These are phyloP conservation scores for Acanthosoma haemorrhoidale DNA, from an alignment of 2,888 invertebrate species.

Conservation along the genomic window DNA sequence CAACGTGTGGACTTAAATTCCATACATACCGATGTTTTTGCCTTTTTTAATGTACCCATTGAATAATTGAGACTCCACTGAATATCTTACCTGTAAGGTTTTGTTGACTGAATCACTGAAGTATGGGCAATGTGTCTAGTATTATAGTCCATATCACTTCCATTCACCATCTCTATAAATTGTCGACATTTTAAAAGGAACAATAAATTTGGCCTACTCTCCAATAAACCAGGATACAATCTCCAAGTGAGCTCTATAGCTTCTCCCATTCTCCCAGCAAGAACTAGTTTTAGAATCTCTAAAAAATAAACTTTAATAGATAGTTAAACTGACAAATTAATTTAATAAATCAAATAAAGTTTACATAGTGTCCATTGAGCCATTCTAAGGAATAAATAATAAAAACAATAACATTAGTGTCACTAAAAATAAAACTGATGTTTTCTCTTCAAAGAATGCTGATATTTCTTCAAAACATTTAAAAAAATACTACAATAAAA, in stretches of 20 bases:
- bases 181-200: conserved; percentile 96
- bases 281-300: conserved; percentile 90
- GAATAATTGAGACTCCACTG: not conserved
- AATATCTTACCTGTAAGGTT: conserved; percentile 46
- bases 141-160: conserved; percentile 64
- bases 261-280: conserved; percentile 90
- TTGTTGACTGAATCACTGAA: conserved; percentile 78
- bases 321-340: no score
- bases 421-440: no score
- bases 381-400: no score
- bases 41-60: not conserved
- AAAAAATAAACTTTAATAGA: conserved; percentile 43
- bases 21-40: no score
- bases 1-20: no score
- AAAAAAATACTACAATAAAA: no score
- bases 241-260: conserved; percentile 85
- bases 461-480: no score
- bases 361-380: no score
- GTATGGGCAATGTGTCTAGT: conserved; percentile 50
- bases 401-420: no score
- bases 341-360: no score
- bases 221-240: conserved; percentile 88
- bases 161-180: conserved; percentile 98
- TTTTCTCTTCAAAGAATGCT: no score
- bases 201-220: conserved; percentile 81